Evolutionary conservation across 2,113 vertebrate species (phyloP), one percentile per base, ranked within the genome.

Genomic region (Lethenteron reissneri): DNA sequence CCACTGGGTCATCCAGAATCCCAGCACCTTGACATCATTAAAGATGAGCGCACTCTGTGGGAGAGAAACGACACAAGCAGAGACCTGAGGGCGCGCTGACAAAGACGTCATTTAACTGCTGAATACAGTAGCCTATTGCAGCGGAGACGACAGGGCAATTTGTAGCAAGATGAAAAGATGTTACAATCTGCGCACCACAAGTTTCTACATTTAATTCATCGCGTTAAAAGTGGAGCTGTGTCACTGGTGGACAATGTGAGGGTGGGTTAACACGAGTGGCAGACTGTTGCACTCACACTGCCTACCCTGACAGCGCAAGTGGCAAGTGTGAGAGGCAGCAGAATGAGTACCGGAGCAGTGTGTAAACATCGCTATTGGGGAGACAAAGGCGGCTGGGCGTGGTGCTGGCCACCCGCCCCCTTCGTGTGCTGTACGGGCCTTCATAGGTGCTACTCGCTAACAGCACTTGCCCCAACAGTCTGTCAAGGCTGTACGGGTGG

Each of bases 1-100:
- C 94, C 94, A 99, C 73, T 86, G 85, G 0, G 90, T 90, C 75
- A 96, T 81, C 92, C 91, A 99, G 80, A 99, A 96, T 8, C 92
- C 94, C 0, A 82, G 79, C 70, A 99, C 78, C 74, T 80, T 87
- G 73, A 91, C 75, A 41, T 99, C 83, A 74, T 86, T 89, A 76
- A 99, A 97, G 76, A 99, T 99, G 72, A 97, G 85, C 1, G 85
- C 82, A 1, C 94, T 88, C 94, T 99, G 80, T 1, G 21, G 76
- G 71, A 77, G 77, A 57, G 78, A 59, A 74, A 71, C 64, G 70
- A 62, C 8, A 72, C 58, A 70, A 13, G 11, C n/a, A 68, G 64
- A 68, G 64, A 68, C 41, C 41, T 41, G 21, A 64, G 21, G 21
- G 21, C 21, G 21, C 64, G 9, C 11, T 68, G 10, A 68, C 9